A percentile compares a stretch with the other conserved stretches of the same genome.
These are phyloP conservation scores for Silurus glanis DNA, from an alignment of 2,113 vertebrate species.

Conservation along the genomic window DNA sequence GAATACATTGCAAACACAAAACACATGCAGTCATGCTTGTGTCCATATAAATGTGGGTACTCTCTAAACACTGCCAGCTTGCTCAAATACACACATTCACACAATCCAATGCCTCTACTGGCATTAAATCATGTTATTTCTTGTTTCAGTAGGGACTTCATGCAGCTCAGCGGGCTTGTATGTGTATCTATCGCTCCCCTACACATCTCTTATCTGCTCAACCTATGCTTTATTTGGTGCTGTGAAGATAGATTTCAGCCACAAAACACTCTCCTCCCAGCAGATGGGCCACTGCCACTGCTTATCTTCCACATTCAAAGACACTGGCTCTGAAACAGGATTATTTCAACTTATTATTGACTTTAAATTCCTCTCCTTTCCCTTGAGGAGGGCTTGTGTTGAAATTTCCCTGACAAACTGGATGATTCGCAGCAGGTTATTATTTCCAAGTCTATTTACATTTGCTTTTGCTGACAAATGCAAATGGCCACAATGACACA, in stretches of 20 bases:
- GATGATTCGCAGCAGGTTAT: conserved; percentile 6
- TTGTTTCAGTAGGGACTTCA: background rate
- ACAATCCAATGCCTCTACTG: background rate
- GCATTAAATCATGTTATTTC: background rate
- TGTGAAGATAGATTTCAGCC: conserved; percentile 59
- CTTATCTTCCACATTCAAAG: conserved; percentile 61
- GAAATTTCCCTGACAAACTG: conserved; percentile 30
- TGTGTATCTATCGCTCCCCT: background rate
- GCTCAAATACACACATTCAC: background rate
- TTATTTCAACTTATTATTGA: conserved; percentile 61
- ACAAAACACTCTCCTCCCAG: conserved; percentile 31
- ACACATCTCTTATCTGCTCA: conserved; percentile 1
- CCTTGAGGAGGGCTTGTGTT: conserved; percentile 23
- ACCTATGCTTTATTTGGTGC: conserved; percentile 60
- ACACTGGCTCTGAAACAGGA: conserved; percentile 64
- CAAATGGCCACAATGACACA: background rate
- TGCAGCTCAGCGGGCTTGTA: background rate
- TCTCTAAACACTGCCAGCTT: background rate
- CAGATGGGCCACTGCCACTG: conserved; percentile 59
- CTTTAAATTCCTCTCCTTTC: conserved; percentile 25
- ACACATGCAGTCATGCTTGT: background rate
- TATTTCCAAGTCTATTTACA: conserved; percentile 18
- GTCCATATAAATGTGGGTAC: background rate
- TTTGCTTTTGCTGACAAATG: conserved; percentile 3
- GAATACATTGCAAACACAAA: conserved; percentile 2